phyloP scores from a whole-genome alignment of 2,888 invertebrate genomes.

The Steinernema scapterisci region DNA sequence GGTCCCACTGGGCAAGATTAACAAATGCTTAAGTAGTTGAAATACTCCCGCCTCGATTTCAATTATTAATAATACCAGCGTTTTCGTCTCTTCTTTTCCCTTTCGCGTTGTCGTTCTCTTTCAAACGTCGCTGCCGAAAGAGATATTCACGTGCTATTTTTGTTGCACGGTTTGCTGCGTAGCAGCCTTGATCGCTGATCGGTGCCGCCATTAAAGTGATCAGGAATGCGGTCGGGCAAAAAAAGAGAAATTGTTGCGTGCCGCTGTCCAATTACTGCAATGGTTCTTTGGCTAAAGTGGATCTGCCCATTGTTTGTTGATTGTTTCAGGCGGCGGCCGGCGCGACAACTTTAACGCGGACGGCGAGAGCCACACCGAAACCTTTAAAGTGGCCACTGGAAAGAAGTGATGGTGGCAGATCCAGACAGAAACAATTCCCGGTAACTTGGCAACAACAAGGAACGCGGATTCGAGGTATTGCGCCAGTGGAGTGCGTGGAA shows the following conservation, averaged over 20 bases:
- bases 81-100: background rate
- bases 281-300: no score
- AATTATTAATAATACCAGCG: background rate
- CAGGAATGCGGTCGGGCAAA: no score
- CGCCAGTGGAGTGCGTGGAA: no score
- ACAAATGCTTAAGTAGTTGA: background rate
- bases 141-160: no score
- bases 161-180: no score
- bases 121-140: no score
- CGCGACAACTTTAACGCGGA: no score
- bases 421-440: background rate
- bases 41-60: slow-evolving; percentile 12
- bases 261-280: background rate
- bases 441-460: background rate
- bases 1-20: background rate
- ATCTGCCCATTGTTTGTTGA: background rate
- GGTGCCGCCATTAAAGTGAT: no score
- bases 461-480: background rate
- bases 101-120: no score
- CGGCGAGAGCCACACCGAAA: no score
- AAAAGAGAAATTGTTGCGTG: background rate
- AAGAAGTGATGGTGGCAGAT: background rate
- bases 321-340: slow-evolving; percentile 20
- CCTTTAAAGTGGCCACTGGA: background rate
- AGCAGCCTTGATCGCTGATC: background rate